Evolutionary conservation across 2,888 invertebrate genomes (phyloP), one percentile per base, ranked within the genome.

Genomic region (Argyra leucocephala): DNA sequence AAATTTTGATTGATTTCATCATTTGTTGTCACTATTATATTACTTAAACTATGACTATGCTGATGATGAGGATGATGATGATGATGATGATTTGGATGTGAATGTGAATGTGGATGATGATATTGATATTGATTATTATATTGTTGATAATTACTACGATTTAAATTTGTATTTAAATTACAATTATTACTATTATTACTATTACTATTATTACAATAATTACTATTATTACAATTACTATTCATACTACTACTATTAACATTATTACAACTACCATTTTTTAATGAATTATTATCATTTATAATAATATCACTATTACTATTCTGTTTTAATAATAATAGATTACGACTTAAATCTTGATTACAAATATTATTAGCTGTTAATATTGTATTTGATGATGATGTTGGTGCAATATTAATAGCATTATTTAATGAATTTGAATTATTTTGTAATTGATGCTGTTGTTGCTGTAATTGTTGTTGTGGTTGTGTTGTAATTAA

Each of bases 371-470:
- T 62, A 63, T 22, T 22, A 37, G 61, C 12, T 48, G 65, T 6
- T 60, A 65, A 26, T 37, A 24, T 63, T 66, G 23, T 59, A n/a
- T 23, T 62, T 31, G 62, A 4, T 24, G 48, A 22, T 22, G 9
- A 15, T 62, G 64, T 63, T 66, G 66, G 63, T 69, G 66, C 68
- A 66, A 66, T 66, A 59, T 70, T 73, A 71, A 71, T 70, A 71
- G 71, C 71, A 70, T 67, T 72, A 74, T 71, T 72, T 71, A n/a
- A n/a, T n/a, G 68, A 70, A 66, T 64, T 69, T 69, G 69, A 71
- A 73, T 31, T 31, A 31, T 31, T n/a, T 31, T 31, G 31, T 10
- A 31, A 10, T 31, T 12, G 63, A 2, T 58, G 68, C 12, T 62
- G 31, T 21, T n/a, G 64, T 22, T 37, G 63, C 10, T 65, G 64